Evolutionary conservation across 2,113 vertebrate species (phyloP).

Genomic region (Prietella phreatophila): DNA sequence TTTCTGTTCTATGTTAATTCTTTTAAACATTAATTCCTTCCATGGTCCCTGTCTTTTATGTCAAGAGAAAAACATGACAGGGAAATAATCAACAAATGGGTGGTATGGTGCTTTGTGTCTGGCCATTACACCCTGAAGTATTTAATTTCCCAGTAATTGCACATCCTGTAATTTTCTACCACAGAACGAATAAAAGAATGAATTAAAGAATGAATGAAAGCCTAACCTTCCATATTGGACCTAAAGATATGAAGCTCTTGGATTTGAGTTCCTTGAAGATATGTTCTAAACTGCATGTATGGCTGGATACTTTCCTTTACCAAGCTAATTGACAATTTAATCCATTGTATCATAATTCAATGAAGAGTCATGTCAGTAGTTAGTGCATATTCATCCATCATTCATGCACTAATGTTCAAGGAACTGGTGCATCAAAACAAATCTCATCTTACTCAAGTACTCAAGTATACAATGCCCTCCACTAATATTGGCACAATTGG

Average conservation of each 20-base stretch:
- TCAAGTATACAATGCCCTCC: neutral
- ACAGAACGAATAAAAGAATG: neutral
- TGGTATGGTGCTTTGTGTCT: neutral
- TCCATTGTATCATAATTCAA: slow-evolving; percentile 32
- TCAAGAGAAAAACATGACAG: neutral
- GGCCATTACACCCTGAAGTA: neutral
- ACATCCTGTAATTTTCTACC: neutral
- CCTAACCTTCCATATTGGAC: neutral
- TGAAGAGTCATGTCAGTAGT: slow-evolving; percentile 26
- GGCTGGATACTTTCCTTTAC: neutral
- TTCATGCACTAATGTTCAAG: slow-evolving; percentile 32
- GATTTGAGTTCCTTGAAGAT: neutral
- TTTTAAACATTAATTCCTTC: neutral
- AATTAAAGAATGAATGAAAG: neutral
- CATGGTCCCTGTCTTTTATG: neutral
- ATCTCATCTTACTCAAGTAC: neutral
- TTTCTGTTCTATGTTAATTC: neutral
- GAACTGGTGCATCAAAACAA: slow-evolving; percentile 23
- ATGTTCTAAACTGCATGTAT: neutral
- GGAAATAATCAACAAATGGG: neutral
- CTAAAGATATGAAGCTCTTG: neutral
- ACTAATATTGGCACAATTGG: no score
- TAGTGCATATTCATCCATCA: slow-evolving; percentile 31
- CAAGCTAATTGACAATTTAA: slow-evolving; percentile 40
- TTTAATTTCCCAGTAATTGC: neutral